Base-by-base conservation (phyloP, 2,797 vertebrate species). In the Phrynocephalus forsythii region DNA sequence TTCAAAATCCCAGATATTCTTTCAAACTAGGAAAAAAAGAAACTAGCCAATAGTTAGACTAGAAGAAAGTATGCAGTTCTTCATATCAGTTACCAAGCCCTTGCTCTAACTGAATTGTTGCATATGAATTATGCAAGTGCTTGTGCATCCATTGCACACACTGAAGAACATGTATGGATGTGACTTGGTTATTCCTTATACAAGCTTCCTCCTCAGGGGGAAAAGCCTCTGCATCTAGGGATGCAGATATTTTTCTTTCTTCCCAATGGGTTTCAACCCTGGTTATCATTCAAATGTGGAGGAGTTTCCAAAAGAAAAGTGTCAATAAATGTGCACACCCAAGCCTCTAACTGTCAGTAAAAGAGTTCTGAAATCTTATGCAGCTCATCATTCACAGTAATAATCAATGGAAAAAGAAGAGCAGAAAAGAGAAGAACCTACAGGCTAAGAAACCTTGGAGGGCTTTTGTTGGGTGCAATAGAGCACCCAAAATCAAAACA, bases 1-100 rank as follows among this genome's bases (percentile, higher is more conserved):
- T 48, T 80, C 18, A 33, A 73, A 73, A 66, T n/a, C 8, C 69
- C 86, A 71, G 91, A 92, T 90, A 93, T 86, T 85, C 75, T 90
- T 94, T 92, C 60, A 90, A 91, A 94, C 44, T 75, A 88, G 48
- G 69, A 84, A 84, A 76, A 44, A 3, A 44, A 1, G 44, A 50
- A 50, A 67, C 26, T 56, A 67, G 30, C 69, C 15, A 69, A 82
- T 92, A 90, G 86, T 84, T 84, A 82, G 85, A 94, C 92, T 90
- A 91, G 85, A 88, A 92, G 85, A 79, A 83, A 80, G 68, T 22
- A 67, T 56, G 68, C 11, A 68, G 18, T 81, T 81, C 56, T 85
- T 48, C 63, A 88, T 81, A 56, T 30, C 30, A 28, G 18, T 75
- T 9, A 50, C 77, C 69, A 80, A 85, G n/a, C n/a, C 71, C 44